These are phyloP conservation scores for Perdita meconis DNA, from an alignment of 2,888 invertebrate species.

Conservation along the genomic window DNA sequence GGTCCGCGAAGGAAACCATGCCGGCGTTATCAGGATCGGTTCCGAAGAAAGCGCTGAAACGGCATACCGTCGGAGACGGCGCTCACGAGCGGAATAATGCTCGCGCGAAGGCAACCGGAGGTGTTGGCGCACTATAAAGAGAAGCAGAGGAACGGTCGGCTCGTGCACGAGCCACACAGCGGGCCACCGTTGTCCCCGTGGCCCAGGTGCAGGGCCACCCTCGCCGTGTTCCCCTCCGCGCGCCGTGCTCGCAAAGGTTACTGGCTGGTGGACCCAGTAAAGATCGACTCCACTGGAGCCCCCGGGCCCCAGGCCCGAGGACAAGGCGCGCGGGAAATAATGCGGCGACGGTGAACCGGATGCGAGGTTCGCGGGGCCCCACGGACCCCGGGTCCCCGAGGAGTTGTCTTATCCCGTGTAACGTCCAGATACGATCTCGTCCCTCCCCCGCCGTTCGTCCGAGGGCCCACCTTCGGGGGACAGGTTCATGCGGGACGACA, in stretches of 20 bases:
- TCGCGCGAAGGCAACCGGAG: slow-evolving; percentile 47
- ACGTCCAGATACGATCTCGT: slow-evolving; percentile 75
- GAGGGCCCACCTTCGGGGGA: slow-evolving; percentile 61
- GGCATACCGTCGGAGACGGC: slow-evolving; percentile 19
- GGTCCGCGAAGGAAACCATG: slow-evolving; percentile 8
- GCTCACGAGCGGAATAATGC: slow-evolving; percentile 58
- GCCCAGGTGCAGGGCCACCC: slow-evolving; percentile 68
- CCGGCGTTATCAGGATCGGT: slow-evolving; percentile 26
- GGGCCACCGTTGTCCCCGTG: slow-evolving; percentile 61
- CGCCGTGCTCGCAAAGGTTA: slow-evolving; percentile 30
- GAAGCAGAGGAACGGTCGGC: slow-evolving; percentile 47
- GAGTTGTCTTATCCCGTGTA: slow-evolving; percentile 74
- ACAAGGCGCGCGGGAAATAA: slow-evolving; percentile 79
- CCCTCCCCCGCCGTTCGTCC: slow-evolving; percentile 67
- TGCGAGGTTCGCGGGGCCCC: slow-evolving; percentile 72
- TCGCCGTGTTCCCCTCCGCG: slow-evolving; percentile 21
- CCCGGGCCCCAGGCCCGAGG: slow-evolving; percentile 52
- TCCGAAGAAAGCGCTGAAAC: slow-evolving; percentile 3
- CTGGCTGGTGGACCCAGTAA: slow-evolving; percentile 47
- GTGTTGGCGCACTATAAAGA: slow-evolving; percentile 59
- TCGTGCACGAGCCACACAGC: slow-evolving; percentile 68
- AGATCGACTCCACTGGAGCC: slow-evolving; percentile 66
- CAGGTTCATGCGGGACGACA: slow-evolving; percentile 63
- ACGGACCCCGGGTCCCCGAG: slow-evolving; percentile 71
- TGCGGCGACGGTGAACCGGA: slow-evolving; percentile 81